Conservation (phyloP, 1,140 invertebrate genomes). For the Cryptotermes secundus region DNA sequence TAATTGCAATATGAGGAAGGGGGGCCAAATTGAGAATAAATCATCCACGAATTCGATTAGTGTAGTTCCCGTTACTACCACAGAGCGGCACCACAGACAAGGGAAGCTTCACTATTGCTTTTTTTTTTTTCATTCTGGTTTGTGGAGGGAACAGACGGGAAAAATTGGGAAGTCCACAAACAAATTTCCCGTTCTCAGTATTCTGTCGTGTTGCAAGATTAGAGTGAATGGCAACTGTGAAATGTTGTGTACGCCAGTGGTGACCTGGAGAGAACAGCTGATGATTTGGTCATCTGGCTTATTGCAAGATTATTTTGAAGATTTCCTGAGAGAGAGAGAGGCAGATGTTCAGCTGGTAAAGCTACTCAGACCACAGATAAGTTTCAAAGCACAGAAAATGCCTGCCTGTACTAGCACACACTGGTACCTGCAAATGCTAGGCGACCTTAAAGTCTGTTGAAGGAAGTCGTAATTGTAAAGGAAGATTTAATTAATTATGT, state of each 20-base stretch:
- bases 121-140: not conserved
- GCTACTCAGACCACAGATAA: too few species aligned
- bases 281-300: not conserved
- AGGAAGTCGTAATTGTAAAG: too few species aligned
- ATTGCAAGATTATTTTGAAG: not conserved
- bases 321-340: too few species aligned
- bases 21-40: conserved; percentile 2
- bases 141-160: not conserved
- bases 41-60: conserved; percentile 19
- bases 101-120: not conserved
- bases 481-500: too few species aligned
- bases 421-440: too few species aligned
- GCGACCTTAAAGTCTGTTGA: too few species aligned
- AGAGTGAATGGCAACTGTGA: not conserved
- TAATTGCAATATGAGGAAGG: conserved; percentile 16
- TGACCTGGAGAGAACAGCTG: not conserved
- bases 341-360: too few species aligned
- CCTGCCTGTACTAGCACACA: too few species aligned
- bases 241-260: not conserved
- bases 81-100: not conserved
- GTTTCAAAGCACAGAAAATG: too few species aligned
- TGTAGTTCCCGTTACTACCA: not conserved
- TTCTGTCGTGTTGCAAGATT: not conserved
- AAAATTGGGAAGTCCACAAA: not conserved
- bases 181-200: not conserved